Base-by-base conservation (phyloP, 2,888 invertebrate species). In the Argyra leucocephala region DNA sequence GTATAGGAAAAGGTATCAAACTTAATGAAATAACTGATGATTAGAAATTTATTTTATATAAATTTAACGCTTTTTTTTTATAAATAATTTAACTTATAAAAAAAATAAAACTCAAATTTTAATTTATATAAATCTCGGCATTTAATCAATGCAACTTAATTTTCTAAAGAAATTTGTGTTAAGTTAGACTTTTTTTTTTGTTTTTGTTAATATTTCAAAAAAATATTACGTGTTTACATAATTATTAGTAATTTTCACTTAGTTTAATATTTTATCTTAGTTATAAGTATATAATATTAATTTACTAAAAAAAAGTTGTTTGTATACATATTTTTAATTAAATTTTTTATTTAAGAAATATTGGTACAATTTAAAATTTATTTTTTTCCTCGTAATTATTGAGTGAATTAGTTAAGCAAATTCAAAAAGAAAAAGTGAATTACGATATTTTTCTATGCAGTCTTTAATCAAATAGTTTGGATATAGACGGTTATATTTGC, bases 61-160 rank as follows among this genome's bases (percentile, higher is more conserved):
- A 6, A 9, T 26, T 31, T 31, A 6, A 31, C n/a, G n/a, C n/a
- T 31, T 31, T 31, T 31, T 7, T 31, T 31, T 2, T 31, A 31
- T 6, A 31, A 10, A 7, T 31, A 2, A 31, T 31, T 10, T 10
- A n/a, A n/a, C n/a, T n/a, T 48, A 12, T 10, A 48, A 48, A 18
- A 12, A 18, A 15, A 48, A 48, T 48, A 48, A 48, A 48, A 48
- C 48, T 2, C 15, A 15, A 48, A 48, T 48, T 12, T 48, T 48
- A 48, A 48, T 48, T 48, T 48, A 31, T 31, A 31, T 48, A 48
- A 48, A 48, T 48, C 18, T 48, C 48, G n/a, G 48, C 48, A 48
- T 48, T 48, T 48, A 48, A 48, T 48, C 48, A 48, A 48, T 48
- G 48, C 48, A 48, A 48, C 48, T 48, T 48, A 48, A 48, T 48